Evolutionary conservation across 2,888 invertebrate species (phyloP).

Genomic region (Norana najaformis): DNA sequence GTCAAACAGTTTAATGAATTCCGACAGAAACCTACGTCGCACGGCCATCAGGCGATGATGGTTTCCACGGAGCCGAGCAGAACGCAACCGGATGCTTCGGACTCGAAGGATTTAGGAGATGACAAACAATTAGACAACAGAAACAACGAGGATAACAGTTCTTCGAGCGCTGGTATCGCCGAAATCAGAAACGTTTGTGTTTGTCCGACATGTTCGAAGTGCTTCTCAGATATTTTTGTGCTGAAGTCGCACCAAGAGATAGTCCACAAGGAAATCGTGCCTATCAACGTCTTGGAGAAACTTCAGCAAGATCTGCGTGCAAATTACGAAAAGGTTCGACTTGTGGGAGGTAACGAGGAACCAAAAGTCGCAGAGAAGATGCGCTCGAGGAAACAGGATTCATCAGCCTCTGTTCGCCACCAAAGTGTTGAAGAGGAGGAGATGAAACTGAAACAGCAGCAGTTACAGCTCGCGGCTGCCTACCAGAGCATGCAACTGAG

Average conservation of each 20-base stretch:
- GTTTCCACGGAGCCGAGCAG: not conserved
- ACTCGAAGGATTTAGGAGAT: not conserved
- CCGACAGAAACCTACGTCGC: not conserved
- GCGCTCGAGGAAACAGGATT: not conserved
- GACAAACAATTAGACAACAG: not conserved
- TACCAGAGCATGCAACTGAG: constrained; percentile 77
- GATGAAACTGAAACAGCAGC: not conserved
- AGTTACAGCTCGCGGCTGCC: constrained; percentile 43
- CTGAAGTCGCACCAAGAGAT: constrained; percentile 94
- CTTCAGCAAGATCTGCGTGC: constrained; percentile 80
- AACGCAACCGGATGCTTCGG: not conserved
- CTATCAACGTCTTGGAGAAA: constrained; percentile 84
- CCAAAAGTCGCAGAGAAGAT: not conserved
- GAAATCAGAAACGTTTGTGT: not conserved
- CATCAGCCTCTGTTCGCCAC: not conserved
- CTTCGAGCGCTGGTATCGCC: not conserved
- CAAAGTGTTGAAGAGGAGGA: not conserved
- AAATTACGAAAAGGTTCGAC: not conserved
- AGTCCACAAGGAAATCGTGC: constrained; percentile 88
- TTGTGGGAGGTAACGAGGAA: not conserved
- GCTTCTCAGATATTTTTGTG: constrained; percentile 93
- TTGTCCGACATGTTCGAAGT: constrained; percentile 73
- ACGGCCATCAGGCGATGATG: not conserved
- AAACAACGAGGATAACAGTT: not conserved
- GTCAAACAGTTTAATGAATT: constrained; percentile 92